Conservation (phyloP, 1,140 invertebrate species). For the Ladona fulva region DNA sequence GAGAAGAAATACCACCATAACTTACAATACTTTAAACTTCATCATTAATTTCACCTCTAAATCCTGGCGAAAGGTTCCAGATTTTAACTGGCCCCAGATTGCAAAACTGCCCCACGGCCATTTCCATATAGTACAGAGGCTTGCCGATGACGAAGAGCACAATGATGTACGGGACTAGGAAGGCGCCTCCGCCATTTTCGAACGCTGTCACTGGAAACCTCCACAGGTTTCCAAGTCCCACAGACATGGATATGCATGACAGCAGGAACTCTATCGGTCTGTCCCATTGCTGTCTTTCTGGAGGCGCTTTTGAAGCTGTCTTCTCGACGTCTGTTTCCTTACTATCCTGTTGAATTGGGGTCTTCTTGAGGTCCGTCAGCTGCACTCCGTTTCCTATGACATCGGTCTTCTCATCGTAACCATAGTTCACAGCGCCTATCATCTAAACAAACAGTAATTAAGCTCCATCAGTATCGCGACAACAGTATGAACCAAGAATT, state of each 20-base stretch:
- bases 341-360: not conserved
- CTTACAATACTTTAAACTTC: too few relatives aligned
- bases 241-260: slow-evolving; percentile 41
- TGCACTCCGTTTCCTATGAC: not conserved
- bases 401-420: not conserved
- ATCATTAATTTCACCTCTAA: not conserved
- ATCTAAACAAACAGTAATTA: not conserved
- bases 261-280: slow-evolving; percentile 33
- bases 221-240: slow-evolving; percentile 44
- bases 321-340: not conserved
- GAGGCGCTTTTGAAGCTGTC: not conserved
- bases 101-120: slow-evolving; percentile 19
- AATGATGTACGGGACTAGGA: slow-evolving; percentile 45
- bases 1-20: too few relatives aligned
- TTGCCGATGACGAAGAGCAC: slow-evolving; percentile 48
- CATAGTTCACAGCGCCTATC: not conserved
- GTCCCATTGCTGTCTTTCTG: slow-evolving; percentile 27
- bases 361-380: not conserved
- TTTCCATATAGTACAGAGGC: slow-evolving; percentile 43
- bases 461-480: too few relatives aligned
- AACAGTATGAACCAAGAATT: too few relatives aligned
- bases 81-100: not conserved
- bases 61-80: not conserved
- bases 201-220: slow-evolving; percentile 42
- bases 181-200: slow-evolving; percentile 41